Evolutionary conservation across 2,113 vertebrate genomes (phyloP).

Genomic region (Puntigrus tetrazona): DNA sequence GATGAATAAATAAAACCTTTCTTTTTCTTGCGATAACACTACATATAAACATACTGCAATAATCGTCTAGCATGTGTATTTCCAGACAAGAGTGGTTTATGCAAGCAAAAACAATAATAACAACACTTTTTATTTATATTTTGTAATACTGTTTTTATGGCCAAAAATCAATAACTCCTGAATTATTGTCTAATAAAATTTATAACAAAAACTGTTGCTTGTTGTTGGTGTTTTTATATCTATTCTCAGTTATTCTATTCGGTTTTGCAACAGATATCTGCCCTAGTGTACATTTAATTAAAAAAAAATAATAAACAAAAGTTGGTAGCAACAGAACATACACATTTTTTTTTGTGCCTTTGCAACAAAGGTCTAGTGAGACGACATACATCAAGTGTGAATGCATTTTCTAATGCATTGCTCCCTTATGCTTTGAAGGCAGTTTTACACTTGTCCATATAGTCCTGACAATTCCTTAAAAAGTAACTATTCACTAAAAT

Average conservation of each 20-base stretch:
- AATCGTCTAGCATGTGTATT: conserved; percentile 1
- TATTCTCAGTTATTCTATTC: background rate
- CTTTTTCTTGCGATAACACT: conserved; percentile 25
- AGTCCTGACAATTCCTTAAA: too few relatives aligned
- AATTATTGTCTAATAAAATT: conserved; percentile 56
- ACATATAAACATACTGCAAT: background rate
- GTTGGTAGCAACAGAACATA: background rate
- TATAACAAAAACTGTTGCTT: conserved; percentile 19
- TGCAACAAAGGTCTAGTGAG: background rate
- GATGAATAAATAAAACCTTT: background rate
- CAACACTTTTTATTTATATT: conserved; percentile 63
- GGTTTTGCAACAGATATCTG: background rate
- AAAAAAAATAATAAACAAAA: background rate
- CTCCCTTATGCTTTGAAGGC: background rate
- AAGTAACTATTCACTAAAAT: too few relatives aligned
- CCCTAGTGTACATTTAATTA: background rate
- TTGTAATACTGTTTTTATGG: conserved; percentile 60
- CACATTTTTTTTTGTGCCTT: background rate
- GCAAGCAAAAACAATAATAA: background rate
- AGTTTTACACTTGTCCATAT: background rate
- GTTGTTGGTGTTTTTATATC: background rate
- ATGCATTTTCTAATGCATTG: background rate
- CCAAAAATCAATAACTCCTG: conserved; percentile 38
- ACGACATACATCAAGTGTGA: background rate
- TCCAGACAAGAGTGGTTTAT: background rate